Evolutionary conservation across 2,797 vertebrate genomes (phyloP).

Genomic region (Diceros bicornis): DNA sequence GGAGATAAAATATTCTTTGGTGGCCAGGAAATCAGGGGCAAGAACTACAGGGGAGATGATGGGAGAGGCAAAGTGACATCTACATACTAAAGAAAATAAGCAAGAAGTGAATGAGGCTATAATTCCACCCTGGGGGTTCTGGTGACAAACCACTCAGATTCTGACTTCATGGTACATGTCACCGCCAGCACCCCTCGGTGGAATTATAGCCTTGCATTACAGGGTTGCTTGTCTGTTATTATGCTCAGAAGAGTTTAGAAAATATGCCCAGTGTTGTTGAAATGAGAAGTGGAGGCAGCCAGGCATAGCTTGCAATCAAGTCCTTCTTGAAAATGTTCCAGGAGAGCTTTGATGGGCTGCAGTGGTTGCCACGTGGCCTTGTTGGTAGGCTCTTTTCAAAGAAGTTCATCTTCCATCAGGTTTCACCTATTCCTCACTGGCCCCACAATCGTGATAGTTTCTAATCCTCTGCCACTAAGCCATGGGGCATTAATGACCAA

Average conservation of each 20-base stretch:
- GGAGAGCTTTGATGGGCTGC: constrained; percentile 49
- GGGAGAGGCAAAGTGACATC: constrained; percentile 60
- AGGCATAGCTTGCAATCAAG: constrained; percentile 84
- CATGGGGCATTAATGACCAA: not conserved
- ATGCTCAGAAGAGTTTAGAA: constrained; percentile 83
- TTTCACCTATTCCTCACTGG: constrained; percentile 20
- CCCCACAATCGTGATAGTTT: not conserved
- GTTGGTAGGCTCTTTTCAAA: constrained; percentile 49
- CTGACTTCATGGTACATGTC: constrained; percentile 75
- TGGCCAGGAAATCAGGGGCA: not conserved
- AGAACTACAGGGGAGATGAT: constrained; percentile 51
- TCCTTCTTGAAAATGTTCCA: constrained; percentile 76
- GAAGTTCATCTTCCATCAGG: constrained; percentile 31
- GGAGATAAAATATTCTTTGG: constrained; percentile 58
- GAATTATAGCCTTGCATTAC: constrained; percentile 78
- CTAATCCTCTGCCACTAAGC: not conserved
- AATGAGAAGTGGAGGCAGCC: constrained; percentile 74
- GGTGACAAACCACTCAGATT: constrained; percentile 74
- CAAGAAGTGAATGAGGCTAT: constrained; percentile 59
- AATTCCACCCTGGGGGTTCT: constrained; percentile 70
- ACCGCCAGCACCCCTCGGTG: constrained; percentile 62
- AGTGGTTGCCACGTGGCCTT: constrained; percentile 62
- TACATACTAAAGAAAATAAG: constrained; percentile 76
- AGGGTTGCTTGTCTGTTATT: constrained; percentile 82
- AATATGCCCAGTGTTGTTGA: constrained; percentile 81